phyloP scores from a whole-genome alignment of 2,113 vertebrate species.

The Leucopsar rothschildi region DNA sequence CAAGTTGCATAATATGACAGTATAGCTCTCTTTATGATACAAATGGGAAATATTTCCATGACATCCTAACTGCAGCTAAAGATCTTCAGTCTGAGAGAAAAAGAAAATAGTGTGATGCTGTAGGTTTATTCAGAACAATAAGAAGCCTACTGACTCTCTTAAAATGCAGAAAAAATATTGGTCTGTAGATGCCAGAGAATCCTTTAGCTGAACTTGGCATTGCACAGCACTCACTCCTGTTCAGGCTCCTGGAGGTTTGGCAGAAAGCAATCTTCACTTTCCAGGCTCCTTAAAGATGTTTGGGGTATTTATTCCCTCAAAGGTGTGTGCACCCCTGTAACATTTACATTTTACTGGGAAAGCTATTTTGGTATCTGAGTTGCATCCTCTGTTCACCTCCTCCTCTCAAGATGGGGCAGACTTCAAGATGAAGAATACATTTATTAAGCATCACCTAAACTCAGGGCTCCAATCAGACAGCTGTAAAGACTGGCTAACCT shows the following conservation, averaged over 20 bases:
- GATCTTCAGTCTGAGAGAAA: neutral
- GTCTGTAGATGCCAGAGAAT: neutral
- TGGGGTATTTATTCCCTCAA: neutral
- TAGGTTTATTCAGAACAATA: neutral
- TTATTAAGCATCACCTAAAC: neutral
- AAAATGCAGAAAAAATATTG: neutral
- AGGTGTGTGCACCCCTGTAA: neutral
- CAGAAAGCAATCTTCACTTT: neutral
- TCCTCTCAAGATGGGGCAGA: neutral
- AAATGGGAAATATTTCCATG: neutral
- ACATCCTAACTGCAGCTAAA: neutral
- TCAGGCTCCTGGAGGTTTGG: neutral
- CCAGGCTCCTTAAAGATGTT: neutral
- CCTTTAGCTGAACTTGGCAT: neutral
- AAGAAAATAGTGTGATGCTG: neutral
- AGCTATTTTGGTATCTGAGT: neutral
- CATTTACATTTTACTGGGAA: neutral
- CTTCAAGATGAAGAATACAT: neutral
- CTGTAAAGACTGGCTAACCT: neutral
- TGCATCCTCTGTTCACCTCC: neutral
- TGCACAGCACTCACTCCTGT: fast-evolving
- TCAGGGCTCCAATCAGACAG: neutral
- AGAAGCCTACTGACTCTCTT: neutral
- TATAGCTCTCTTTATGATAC: neutral
- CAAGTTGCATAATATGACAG: neutral